These are phyloP conservation scores for Anaspis maculata DNA, from an alignment of 2,888 invertebrate genomes.

Conservation along the genomic window DNA sequence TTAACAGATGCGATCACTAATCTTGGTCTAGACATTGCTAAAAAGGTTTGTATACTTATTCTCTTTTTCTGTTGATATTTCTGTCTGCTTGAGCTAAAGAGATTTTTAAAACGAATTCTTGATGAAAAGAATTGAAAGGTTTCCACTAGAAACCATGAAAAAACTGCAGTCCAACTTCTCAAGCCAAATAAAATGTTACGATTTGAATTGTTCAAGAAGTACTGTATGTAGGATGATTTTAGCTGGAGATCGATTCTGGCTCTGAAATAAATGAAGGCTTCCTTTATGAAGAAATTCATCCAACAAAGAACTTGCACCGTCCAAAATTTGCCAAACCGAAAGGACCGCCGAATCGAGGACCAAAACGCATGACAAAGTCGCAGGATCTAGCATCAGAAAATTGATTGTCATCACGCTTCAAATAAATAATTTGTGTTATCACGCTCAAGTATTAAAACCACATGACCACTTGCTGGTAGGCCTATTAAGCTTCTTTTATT, in stretches of 20 bases:
- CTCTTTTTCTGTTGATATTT: too few relatives aligned
- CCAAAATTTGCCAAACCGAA: slow-evolving; percentile 95
- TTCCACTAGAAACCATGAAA: background rate
- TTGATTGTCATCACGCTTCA: slow-evolving; percentile 6
- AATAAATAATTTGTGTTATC: slow-evolving; percentile 7
- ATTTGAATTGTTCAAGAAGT: background rate
- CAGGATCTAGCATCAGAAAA: too few relatives aligned
- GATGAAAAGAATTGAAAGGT: slow-evolving; percentile 3
- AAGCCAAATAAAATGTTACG: too few relatives aligned
- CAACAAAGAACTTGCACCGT: slow-evolving; percentile 77
- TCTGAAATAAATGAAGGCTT: slow-evolving; percentile 85
- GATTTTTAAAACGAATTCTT: slow-evolving; percentile 1
- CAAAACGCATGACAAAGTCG: slow-evolving; percentile 75
- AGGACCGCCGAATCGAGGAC: slow-evolving; percentile 89
- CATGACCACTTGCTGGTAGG: too few relatives aligned
- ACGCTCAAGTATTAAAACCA: too few relatives aligned
- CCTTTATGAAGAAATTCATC: slow-evolving; percentile 89
- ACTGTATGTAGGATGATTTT: too few relatives aligned
- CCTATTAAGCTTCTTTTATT: too few relatives aligned
- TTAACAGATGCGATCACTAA: slow-evolving; percentile 75
- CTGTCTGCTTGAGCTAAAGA: background rate
- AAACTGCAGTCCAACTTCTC: too few relatives aligned
- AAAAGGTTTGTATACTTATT: slow-evolving; percentile 84
- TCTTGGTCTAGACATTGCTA: slow-evolving; percentile 69
- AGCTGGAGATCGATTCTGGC: slow-evolving; percentile 74